Conservation (phyloP, 2,797 vertebrate genomes). For the Pseudochromis fuscus region DNA sequence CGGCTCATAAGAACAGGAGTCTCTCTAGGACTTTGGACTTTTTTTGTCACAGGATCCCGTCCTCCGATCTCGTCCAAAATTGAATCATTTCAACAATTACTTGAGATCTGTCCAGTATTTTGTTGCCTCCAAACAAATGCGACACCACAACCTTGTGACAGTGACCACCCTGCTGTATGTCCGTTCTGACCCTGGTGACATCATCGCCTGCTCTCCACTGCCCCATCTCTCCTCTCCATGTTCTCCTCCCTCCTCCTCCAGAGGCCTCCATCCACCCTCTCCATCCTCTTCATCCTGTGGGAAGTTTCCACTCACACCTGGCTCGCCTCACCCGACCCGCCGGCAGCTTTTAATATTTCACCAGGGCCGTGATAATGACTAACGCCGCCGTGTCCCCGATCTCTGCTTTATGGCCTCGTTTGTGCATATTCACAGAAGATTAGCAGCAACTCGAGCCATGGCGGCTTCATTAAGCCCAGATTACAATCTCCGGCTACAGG, state of each 20-base stretch:
- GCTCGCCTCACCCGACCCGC: conserved; percentile 26
- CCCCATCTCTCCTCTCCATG: background rate
- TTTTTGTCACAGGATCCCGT: too few relatives aligned
- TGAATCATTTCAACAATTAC: too few relatives aligned
- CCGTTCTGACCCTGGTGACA: too few relatives aligned
- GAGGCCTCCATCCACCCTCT: conserved; percentile 5
- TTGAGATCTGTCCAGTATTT: too few relatives aligned
- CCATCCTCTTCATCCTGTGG: conserved; percentile 56
- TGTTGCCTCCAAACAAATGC: too few relatives aligned
- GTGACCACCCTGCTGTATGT: conserved; percentile 7
- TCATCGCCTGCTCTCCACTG: background rate
- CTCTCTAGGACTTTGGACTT: too few relatives aligned
- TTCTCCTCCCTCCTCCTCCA: background rate
- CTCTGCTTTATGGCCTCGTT: conserved; percentile 69
- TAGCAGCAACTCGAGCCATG: conserved; percentile 47
- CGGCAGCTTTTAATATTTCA: conserved; percentile 71
- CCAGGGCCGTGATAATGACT: conserved; percentile 78
- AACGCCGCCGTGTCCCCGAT: conserved; percentile 59
- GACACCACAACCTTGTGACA: too few relatives aligned
- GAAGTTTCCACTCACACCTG: conserved; percentile 76
- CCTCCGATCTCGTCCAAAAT: too few relatives aligned
- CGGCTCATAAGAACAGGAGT: too few relatives aligned
- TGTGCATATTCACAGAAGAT: conserved; percentile 68
- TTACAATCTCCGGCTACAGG: conserved; percentile 43
- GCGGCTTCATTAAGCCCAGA: conserved; percentile 66